A percentile compares a stretch with the other conserved stretches of the same genome.
Evolutionary conservation across 2,888 invertebrate genomes (phyloP).

Genomic region (Cheilosia urbana): DNA sequence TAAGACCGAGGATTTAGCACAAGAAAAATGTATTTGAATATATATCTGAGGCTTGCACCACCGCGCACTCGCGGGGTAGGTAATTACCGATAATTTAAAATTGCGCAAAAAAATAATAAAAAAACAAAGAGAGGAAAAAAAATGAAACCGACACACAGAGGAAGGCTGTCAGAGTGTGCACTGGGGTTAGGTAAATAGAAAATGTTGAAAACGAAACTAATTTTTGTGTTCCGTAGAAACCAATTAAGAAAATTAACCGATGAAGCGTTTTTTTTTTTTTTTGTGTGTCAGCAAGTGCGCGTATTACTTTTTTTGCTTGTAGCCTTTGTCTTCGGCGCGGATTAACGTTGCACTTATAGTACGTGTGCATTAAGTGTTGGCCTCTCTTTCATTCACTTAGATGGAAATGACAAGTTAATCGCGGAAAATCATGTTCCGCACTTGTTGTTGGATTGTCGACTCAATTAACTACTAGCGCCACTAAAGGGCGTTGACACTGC

Average conservation of each 20-base stretch:
- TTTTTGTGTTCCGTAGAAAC: constrained; percentile 59
- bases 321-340: not conserved
- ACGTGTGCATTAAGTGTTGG: not conserved
- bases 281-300: constrained; percentile 20
- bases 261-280: constrained; percentile 29
- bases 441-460: constrained; percentile 11
- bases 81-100: constrained; percentile 72
- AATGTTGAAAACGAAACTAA: constrained; percentile 68
- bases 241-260: constrained; percentile 68
- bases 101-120: constrained; percentile 66
- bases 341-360: not conserved
- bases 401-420: constrained; percentile 52
- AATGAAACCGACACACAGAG: constrained; percentile 9
- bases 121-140: constrained; percentile 7
- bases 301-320: not conserved
- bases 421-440: constrained; percentile 59
- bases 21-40: constrained; percentile 15
- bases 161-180: constrained; percentile 4
- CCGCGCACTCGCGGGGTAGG: constrained; percentile 39
- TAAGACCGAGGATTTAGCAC: constrained; percentile 43
- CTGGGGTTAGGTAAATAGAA: not conserved
- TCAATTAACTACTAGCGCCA: constrained; percentile 57
- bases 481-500: constrained; percentile 66
- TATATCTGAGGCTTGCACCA: constrained; percentile 1
- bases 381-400: not conserved